These are phyloP conservation scores for Paracyclopina nana DNA, from an alignment of 1,140 invertebrate genomes.

Conservation along the genomic window DNA sequence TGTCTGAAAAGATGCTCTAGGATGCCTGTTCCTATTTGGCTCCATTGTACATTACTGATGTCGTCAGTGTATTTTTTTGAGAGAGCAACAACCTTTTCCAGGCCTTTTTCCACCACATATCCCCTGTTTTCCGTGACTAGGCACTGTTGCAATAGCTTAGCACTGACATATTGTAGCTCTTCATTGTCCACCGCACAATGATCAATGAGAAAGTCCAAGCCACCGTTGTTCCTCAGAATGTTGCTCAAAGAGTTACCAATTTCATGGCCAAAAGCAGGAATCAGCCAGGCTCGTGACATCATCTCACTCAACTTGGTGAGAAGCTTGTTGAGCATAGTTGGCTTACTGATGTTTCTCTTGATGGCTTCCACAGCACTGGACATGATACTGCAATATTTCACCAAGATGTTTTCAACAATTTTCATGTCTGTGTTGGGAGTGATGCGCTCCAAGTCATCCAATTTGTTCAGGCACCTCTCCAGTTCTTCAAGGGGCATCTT, in stretches of 20 bases:
- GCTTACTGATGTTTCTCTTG: too few species aligned
- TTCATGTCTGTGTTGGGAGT: constrained; percentile 38
- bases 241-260: constrained; percentile 53
- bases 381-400: constrained; percentile 52
- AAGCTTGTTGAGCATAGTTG: constrained; percentile 20
- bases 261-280: constrained; percentile 69
- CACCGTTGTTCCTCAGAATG: constrained; percentile 57
- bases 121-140: constrained; percentile 82
- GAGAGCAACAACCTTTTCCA: constrained; percentile 58
- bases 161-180: constrained; percentile 58
- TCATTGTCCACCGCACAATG: constrained; percentile 50
- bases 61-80: constrained; percentile 65
- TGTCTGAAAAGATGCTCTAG: constrained; percentile 94
- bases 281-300: constrained; percentile 56
- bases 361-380: constrained; percentile 31
- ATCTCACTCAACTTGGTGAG: constrained; percentile 26
- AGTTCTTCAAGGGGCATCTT: constrained; percentile 15
- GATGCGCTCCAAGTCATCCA: constrained; percentile 58
- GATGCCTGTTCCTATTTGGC: constrained; percentile 79
- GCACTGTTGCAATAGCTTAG: constrained; percentile 77
- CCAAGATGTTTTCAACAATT: constrained; percentile 56
- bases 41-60: constrained; percentile 46
- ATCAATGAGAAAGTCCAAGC: constrained; percentile 67
- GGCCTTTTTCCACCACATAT: constrained; percentile 75
- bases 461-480: constrained; percentile 22